These are phyloP conservation scores for Nomada fucata DNA, from an alignment of 2,888 invertebrate species.

Conservation along the genomic window DNA sequence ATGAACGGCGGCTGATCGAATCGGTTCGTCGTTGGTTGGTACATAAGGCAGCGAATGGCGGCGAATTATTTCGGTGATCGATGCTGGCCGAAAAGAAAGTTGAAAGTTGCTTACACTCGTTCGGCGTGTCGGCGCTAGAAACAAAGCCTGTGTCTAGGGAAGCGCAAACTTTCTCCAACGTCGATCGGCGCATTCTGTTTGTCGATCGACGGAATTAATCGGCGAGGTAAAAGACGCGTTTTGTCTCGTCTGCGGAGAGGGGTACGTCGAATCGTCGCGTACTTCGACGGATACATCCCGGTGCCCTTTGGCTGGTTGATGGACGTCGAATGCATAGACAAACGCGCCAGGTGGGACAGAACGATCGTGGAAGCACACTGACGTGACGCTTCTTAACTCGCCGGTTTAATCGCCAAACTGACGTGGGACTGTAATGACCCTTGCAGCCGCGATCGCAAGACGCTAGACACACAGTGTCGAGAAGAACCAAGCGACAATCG, in stretches of 20 bases:
- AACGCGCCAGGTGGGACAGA: slow-evolving; percentile 6
- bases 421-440: slow-evolving; percentile 57
- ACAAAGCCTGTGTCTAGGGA: background rate
- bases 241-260: background rate
- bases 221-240: background rate
- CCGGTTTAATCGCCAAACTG: slow-evolving; percentile 31
- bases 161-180: slow-evolving; percentile 30
- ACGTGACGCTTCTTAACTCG: slow-evolving; percentile 13
- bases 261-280: background rate
- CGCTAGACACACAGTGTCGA: background rate
- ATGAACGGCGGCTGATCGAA: no score
- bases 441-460: background rate
- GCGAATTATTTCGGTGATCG: slow-evolving; percentile 10
- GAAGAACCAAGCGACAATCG: slow-evolving; percentile 8
- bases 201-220: background rate
- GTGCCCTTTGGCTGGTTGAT: slow-evolving; percentile 43
- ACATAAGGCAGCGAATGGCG: background rate
- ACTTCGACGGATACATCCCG: slow-evolving; percentile 1
- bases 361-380: background rate
- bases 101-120: slow-evolving; percentile 11
- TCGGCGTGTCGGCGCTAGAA: background rate
- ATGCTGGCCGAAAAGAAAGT: slow-evolving; percentile 8
- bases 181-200: no score
- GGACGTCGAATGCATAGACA: slow-evolving; percentile 32
- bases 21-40: no score